Percentiles rank a stretch among this genome's conserved stretches.
phyloP scores from a whole-genome alignment of 2,113 vertebrate genomes.

The Rhynchomys soricoides region DNA sequence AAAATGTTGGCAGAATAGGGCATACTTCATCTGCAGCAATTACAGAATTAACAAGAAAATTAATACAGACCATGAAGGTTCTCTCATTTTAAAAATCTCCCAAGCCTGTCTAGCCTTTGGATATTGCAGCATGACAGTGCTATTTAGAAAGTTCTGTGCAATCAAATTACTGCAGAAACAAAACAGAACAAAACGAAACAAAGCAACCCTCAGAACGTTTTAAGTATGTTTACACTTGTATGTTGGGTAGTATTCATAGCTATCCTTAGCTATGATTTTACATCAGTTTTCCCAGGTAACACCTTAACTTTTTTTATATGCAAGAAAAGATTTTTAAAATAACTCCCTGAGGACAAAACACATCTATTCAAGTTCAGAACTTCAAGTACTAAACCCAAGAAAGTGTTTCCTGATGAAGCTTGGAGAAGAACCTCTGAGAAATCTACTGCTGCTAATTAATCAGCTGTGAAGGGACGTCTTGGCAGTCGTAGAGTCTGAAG shows the following conservation, averaged over 20 bases:
- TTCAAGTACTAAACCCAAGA: background rate
- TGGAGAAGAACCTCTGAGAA: background rate
- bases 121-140: background rate
- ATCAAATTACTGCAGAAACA: background rate
- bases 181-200: too few species aligned
- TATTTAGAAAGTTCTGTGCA: background rate
- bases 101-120: background rate
- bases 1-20: background rate
- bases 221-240: background rate
- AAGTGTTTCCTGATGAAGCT: background rate
- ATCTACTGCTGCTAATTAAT: background rate
- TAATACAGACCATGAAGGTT: constrained; percentile 21
- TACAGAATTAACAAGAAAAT: constrained; percentile 52
- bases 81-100: constrained; percentile 34
- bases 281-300: background rate
- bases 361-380: background rate
- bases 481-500: background rate
- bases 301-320: constrained; percentile 40
- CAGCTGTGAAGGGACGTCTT: background rate
- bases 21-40: constrained; percentile 1
- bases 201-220: background rate
- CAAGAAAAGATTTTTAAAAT: background rate
- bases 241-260: background rate
- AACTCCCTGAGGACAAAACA: background rate
- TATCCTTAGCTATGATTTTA: background rate